Conservation (phyloP, 2,797 vertebrate species). For the Danionella dracula region DNA sequence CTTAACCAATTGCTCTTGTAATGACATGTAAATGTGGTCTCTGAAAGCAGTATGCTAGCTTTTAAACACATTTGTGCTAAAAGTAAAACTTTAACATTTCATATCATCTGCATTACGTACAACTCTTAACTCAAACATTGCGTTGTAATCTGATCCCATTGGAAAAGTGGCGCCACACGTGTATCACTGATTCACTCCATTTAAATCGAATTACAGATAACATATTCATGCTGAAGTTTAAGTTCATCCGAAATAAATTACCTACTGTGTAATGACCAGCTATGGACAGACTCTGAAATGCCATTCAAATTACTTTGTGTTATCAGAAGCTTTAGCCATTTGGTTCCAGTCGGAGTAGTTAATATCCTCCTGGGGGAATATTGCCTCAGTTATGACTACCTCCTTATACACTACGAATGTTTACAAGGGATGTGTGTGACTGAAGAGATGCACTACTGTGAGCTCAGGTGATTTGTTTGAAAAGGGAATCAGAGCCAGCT, state of each 20-base stretch:
- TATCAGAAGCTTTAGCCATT: constrained; percentile 20
- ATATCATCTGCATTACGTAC: too few species aligned
- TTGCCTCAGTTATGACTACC: constrained; percentile 23
- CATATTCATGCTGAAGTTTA: not conserved
- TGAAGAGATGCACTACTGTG: constrained; percentile 5
- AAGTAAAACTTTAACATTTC: too few species aligned
- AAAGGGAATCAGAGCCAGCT: constrained; percentile 31
- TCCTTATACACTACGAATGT: constrained; percentile 22
- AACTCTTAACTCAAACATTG: not conserved
- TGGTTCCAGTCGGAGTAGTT: constrained; percentile 3
- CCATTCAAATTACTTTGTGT: constrained; percentile 1
- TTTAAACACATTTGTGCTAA: too few species aligned
- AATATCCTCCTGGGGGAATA: not conserved
- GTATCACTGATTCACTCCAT: not conserved
- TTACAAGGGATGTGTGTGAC: constrained; percentile 17
- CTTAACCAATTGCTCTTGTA: too few species aligned
- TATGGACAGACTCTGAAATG: not conserved
- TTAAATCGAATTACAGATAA: not conserved
- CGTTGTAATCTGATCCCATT: not conserved
- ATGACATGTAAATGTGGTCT: too few species aligned
- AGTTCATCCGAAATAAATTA: not conserved
- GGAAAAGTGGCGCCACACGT: not conserved
- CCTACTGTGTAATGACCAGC: not conserved
- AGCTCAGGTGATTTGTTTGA: constrained; percentile 30
- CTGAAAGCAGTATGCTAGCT: too few species aligned